Evolutionary conservation across 2,113 vertebrate genomes (phyloP).

Genomic region (Erythrocercus mccallii): DNA sequence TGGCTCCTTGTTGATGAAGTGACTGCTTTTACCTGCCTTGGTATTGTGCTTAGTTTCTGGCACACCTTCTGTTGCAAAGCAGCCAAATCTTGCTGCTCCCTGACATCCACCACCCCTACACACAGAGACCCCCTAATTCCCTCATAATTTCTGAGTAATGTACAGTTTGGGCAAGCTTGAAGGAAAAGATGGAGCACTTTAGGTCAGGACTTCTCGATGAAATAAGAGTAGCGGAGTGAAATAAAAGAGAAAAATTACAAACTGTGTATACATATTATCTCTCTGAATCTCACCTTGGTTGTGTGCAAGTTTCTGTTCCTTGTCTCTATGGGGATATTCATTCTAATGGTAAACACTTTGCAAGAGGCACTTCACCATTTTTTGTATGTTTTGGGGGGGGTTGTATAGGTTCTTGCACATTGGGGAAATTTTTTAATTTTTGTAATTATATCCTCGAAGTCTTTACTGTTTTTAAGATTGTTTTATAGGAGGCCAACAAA

Average conservation of each 20-base stretch:
- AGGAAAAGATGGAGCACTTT: not conserved
- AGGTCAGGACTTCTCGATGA: fast-evolving
- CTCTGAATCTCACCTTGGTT: not conserved
- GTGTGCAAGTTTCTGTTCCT: not conserved
- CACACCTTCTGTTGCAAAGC: not conserved
- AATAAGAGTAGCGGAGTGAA: not conserved
- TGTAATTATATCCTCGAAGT: not conserved
- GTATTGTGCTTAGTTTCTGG: not conserved
- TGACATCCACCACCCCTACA: not conserved
- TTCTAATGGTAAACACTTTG: not conserved
- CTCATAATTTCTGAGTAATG: not conserved
- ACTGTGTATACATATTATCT: not conserved
- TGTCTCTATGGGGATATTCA: not conserved
- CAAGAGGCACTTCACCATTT: not conserved
- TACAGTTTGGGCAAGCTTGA: not conserved
- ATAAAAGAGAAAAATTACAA: not conserved
- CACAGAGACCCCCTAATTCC: not conserved
- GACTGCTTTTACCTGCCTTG: not conserved
- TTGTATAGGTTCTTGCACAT: not conserved
- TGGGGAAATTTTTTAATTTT: not conserved
- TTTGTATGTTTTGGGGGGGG: not conserved
- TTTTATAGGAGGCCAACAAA: not conserved
- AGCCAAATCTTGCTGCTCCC: not conserved
- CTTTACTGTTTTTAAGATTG: not conserved
- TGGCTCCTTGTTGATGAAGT: not conserved